Percentiles rank a stretch among this genome's conserved stretches.
phyloP scores from a whole-genome alignment of 2,113 vertebrate genomes.

The Phoxinus phoxinus region DNA sequence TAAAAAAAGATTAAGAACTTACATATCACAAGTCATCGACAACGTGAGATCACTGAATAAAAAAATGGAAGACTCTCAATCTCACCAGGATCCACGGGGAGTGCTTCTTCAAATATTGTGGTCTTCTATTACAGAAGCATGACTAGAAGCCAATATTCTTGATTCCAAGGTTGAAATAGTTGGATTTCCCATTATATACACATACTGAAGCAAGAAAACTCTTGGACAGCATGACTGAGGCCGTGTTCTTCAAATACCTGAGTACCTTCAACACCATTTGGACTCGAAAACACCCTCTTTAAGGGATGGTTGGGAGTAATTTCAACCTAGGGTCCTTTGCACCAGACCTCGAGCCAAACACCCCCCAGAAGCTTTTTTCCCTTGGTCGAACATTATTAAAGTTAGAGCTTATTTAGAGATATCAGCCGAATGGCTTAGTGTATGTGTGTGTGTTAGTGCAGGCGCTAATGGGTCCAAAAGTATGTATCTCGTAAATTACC shows the following conservation, averaged over 20 bases:
- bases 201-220: not conserved
- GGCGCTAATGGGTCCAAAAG: no score
- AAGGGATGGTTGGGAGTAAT: no score
- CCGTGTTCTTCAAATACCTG: not conserved
- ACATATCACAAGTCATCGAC: not conserved
- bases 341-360: no score
- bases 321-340: no score
- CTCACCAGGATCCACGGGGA: not conserved
- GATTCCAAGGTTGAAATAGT: not conserved
- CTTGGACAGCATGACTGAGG: not conserved
- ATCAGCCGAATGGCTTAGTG: no score
- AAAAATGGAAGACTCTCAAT: conserved; percentile 2
- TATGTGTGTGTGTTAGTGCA: no score
- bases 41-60: not conserved
- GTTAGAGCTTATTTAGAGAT: no score
- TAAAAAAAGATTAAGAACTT: not conserved
- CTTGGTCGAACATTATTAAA: no score
- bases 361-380: no score
- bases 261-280: not conserved
- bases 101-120: not conserved
- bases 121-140: not conserved
- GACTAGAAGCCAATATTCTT: not conserved
- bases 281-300: not conserved
- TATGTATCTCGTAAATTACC: no score
- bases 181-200: not conserved